These are phyloP conservation scores for Tarsius wallacei DNA, from an alignment of 2,797 vertebrate species.

Conservation along the genomic window DNA sequence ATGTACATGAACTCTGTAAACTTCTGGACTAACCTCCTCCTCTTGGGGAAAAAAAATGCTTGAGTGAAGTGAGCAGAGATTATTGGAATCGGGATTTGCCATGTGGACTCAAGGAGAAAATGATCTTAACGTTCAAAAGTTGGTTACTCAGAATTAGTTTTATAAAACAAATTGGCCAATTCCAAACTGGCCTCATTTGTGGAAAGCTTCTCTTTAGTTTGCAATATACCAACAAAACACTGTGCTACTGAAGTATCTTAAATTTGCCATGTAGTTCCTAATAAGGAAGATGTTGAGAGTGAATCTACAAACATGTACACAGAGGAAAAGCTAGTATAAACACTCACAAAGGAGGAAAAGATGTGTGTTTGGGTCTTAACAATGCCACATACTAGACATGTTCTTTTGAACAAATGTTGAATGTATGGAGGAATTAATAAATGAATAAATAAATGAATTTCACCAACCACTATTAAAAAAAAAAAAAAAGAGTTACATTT, in stretches of 20 bases:
- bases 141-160: neutral
- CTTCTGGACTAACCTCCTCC: neutral
- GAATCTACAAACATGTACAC: neutral
- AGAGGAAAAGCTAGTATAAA: neutral
- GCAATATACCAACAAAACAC: neutral
- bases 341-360: no score
- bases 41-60: neutral
- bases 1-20: neutral
- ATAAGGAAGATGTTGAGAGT: neutral
- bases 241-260: neutral
- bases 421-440: no score
- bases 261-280: neutral
- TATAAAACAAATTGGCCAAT: constrained; percentile 1
- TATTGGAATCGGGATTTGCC: neutral
- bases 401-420: no score
- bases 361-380: no score
- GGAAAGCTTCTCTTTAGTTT: neutral
- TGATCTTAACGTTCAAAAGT: neutral
- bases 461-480: no score
- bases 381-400: no score
- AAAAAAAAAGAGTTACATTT: rapidly evolving
- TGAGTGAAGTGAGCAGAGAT: neutral
- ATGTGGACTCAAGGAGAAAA: neutral
- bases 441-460: no score
- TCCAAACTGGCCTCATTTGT: neutral